Conservation (phyloP, 2,113 vertebrate species). For the Lasiurus cinereus region DNA sequence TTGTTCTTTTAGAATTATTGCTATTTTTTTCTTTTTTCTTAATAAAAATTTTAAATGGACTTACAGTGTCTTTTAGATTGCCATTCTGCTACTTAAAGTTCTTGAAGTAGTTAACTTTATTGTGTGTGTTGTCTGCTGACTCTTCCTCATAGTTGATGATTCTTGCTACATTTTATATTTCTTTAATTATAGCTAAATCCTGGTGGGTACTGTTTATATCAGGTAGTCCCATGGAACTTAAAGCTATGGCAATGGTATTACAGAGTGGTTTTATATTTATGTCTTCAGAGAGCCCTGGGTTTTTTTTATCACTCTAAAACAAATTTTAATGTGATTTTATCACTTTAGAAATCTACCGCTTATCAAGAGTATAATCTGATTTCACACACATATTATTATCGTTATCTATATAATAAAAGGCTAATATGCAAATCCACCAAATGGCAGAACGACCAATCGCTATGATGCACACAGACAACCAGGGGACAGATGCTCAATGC, state of each 20-base stretch:
- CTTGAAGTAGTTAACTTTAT: neutral
- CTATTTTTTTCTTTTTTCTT: conserved; percentile 28
- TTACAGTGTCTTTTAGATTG: neutral
- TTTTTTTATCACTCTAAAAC: neutral
- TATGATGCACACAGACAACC: too few relatives aligned
- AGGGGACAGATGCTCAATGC: too few relatives aligned
- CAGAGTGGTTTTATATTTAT: neutral
- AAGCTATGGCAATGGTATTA: neutral
- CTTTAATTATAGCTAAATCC: conserved; percentile 38
- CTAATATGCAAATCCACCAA: too few relatives aligned
- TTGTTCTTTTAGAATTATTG: neutral
- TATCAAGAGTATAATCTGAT: neutral
- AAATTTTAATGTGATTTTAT: neutral
- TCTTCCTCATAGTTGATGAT: neutral
- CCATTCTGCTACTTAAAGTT: neutral
- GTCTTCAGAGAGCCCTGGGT: neutral
- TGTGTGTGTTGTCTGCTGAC: neutral
- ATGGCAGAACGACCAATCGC: accelerated
- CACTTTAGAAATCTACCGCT: neutral
- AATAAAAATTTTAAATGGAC: neutral
- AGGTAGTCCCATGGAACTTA: neutral
- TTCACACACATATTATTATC: too few relatives aligned
- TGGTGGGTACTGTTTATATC: neutral
- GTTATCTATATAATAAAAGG: too few relatives aligned
- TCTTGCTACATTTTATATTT: neutral